Conservation (phyloP, 2,888 invertebrate genomes). For the Ennomos fuscantarius region DNA sequence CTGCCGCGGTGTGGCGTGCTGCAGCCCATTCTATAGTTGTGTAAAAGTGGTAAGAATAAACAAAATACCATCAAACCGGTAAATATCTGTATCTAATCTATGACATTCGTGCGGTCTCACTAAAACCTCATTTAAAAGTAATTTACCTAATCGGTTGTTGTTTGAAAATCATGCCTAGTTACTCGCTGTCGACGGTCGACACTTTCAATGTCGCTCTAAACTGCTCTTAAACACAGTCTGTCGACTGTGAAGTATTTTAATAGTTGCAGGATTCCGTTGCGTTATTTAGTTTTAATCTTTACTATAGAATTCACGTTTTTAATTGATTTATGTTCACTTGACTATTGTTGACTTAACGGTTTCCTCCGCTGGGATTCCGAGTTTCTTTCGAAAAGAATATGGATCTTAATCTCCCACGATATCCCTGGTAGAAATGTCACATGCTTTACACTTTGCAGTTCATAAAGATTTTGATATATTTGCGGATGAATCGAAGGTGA, state of each 20-base stretch:
- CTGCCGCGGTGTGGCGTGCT: no score
- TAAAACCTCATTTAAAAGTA: constrained; percentile 19
- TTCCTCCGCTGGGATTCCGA: not conserved
- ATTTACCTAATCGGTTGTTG: constrained; percentile 8
- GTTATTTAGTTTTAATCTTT: constrained; percentile 9
- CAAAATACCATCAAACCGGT: not conserved
- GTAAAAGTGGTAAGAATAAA: not conserved
- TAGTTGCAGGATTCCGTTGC: not conserved
- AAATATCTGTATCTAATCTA: constrained; percentile 3
- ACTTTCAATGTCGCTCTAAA: constrained; percentile 8
- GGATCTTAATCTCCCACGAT: no score
- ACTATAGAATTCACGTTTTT: not conserved
- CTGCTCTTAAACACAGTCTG: not conserved
- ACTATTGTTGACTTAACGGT: constrained; percentile 6
- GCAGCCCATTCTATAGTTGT: no score
- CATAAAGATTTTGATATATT: no score
- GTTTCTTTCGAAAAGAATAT: no score
- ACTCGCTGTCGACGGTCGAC: not conserved
- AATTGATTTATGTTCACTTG: not conserved
- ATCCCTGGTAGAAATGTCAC: no score
- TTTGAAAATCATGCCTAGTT: constrained; percentile 5
- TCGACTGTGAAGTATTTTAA: constrained; percentile 5
- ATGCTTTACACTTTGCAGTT: no score
- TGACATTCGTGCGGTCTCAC: constrained; percentile 7
- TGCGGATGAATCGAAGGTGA: no score